These are phyloP conservation scores for Amyelois transitella DNA, from an alignment of 1,140 invertebrate species.

Conservation along the genomic window DNA sequence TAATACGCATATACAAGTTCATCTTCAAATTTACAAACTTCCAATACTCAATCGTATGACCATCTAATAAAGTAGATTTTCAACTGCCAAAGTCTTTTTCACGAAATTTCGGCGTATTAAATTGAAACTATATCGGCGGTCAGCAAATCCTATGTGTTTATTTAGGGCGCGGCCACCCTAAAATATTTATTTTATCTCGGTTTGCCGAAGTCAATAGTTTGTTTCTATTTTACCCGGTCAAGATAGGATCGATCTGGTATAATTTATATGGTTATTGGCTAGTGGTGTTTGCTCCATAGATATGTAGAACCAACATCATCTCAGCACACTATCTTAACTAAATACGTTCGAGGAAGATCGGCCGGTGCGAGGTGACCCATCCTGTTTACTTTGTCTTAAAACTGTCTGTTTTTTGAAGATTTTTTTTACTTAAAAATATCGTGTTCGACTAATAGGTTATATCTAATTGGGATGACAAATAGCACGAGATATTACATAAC, in stretches of 20 bases:
- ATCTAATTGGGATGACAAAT: neutral
- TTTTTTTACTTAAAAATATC: neutral
- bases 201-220: constrained; percentile 71
- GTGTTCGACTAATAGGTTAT: neutral
- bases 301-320: constrained; percentile 62
- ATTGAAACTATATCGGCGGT: constrained; percentile 71
- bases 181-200: constrained; percentile 73
- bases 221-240: constrained; percentile 58
- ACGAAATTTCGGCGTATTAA: constrained; percentile 69
- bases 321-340: constrained; percentile 53
- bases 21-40: neutral
- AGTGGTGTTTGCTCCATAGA: constrained; percentile 47
- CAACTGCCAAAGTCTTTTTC: constrained; percentile 20
- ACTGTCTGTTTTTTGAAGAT: neutral
- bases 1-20: constrained; percentile 9
- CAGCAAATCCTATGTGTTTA: constrained; percentile 70
- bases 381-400: constrained; percentile 40
- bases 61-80: constrained; percentile 23
- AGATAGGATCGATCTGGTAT: constrained; percentile 59
- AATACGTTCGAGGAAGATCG: constrained; percentile 59
- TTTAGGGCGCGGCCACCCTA: constrained; percentile 70
- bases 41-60: neutral
- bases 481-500: neutral
- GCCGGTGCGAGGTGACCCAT: constrained; percentile 24
- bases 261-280: constrained; percentile 58